phyloP scores from a whole-genome alignment of 2,888 invertebrate genomes.

The Drosophila testacea region DNA sequence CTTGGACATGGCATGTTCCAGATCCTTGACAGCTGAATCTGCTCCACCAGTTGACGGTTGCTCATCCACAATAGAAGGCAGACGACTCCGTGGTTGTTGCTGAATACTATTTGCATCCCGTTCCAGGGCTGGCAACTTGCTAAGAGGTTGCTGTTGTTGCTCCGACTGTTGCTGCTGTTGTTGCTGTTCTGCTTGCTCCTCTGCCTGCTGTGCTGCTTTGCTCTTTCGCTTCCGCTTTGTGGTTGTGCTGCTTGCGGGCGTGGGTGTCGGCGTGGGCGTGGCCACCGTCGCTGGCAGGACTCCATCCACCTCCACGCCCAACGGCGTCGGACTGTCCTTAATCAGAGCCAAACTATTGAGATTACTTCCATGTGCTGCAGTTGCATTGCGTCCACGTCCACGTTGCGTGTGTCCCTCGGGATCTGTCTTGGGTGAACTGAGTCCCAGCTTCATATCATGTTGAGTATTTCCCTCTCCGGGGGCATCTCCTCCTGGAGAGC shows the following conservation, averaged over 20 bases:
- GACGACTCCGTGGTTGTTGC: constrained; percentile 80
- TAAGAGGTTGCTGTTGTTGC: constrained; percentile 65
- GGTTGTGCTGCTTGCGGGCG: constrained; percentile 45
- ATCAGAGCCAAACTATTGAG: constrained; percentile 76
- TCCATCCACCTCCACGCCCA: constrained; percentile 74
- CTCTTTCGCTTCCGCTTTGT: constrained; percentile 88
- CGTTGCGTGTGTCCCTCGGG: constrained; percentile 77
- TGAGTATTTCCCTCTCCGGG: constrained; percentile 85
- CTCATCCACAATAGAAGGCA: constrained; percentile 84
- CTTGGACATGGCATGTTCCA: constrained; percentile 98
- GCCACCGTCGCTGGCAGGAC: constrained; percentile 73
- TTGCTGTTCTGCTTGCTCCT: constrained; percentile 82
- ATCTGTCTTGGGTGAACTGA: constrained; percentile 85
- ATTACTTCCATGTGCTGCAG: constrained; percentile 71
- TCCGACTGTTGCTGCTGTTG: constrained; percentile 78
- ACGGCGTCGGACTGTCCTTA: constrained; percentile 77
- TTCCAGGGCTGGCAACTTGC: constrained; percentile 77
- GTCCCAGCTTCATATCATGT: constrained; percentile 77
- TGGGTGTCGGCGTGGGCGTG: constrained; percentile 60
- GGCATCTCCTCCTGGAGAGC: constrained; percentile 94
- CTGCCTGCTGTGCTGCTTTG: constrained; percentile 83
- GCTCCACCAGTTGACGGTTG: constrained; percentile 66
- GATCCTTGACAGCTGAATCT: constrained; percentile 88
- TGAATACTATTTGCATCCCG: constrained; percentile 60
- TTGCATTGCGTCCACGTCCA: constrained; percentile 79